Conservation (phyloP, 2,797 vertebrate species). For the Myoxocephalus aenaeus region DNA sequence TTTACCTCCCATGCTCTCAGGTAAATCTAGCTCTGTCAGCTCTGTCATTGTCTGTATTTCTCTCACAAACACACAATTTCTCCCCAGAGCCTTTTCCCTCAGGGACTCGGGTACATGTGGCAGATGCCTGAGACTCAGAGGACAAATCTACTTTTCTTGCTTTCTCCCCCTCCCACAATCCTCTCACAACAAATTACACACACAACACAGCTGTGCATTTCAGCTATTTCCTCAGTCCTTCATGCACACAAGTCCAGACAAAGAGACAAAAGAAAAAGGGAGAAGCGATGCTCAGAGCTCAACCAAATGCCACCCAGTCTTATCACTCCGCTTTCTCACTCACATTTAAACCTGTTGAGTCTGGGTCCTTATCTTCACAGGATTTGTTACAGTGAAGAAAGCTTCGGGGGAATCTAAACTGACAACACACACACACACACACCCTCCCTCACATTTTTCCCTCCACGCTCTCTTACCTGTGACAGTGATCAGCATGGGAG, state of each 20-base stretch:
- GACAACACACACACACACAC: slow-evolving; percentile 9
- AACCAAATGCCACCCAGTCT: slow-evolving; percentile 14
- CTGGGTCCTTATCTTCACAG: slow-evolving; percentile 57
- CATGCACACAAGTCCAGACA: slow-evolving; percentile 6
- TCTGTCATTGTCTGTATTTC: slow-evolving; percentile 19
- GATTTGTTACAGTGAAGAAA: slow-evolving; percentile 55
- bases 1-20: slow-evolving; percentile 11
- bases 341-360: slow-evolving; percentile 37
- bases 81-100: background rate
- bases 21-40: slow-evolving; percentile 9
- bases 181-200: too few relatives aligned
- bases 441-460: slow-evolving; percentile 30
- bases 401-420: slow-evolving; percentile 37
- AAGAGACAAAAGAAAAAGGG: slow-evolving; percentile 2
- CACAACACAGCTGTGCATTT: slow-evolving; percentile 6
- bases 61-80: slow-evolving; percentile 25
- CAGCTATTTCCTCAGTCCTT: background rate
- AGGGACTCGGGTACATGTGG: background rate
- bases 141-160: slow-evolving; percentile 20
- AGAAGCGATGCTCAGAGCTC: slow-evolving; percentile 11
- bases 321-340: slow-evolving; percentile 28
- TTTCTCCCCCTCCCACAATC: background rate
- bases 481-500: slow-evolving; percentile 97
- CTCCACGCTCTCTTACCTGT: slow-evolving; percentile 89
- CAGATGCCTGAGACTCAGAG: slow-evolving; percentile 11